Evolutionary conservation across 1,140 invertebrate species (phyloP), one percentile per base, ranked within the genome.

Genomic region (Drosophila kurseongensis): DNA sequence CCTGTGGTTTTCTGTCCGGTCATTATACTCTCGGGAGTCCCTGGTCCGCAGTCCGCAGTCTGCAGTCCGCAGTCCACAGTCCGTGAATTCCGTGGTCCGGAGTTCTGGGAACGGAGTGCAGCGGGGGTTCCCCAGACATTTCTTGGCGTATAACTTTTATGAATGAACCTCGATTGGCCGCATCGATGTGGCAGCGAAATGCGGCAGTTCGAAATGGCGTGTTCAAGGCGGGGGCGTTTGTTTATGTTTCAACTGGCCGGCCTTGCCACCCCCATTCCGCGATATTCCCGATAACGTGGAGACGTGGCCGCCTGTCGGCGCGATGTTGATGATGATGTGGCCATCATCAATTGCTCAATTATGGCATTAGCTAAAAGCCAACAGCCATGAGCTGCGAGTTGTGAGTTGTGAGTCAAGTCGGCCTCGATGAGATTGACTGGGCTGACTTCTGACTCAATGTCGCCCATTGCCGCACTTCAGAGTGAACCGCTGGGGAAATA

Each of bases 101-200:
- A 8, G 27, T 9, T 14, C n/a, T 14, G 27, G 8, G 1, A 50
- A 9, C 7, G 6, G 9, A 29, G 8, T 56, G 18, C 50, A 61
- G 29, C 13, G 38, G 40, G 40, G 9, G 9, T 13, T 29, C 23
- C 23, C 35, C 45, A 23, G 23, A 23, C 23, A 23, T 23, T 23
- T 4, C 23, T 23, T 23, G 23, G 38, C 69, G 79, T 73, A 76
- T 56, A 66, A 78, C 40, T 88, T 82, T 86, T 88, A 86, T 86
- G 83, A 86, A 86, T 88, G 83, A 79, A 88, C 62, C 16, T 32
- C 75, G 69, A 86, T 86, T 65, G 78, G 42, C 56, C 45, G 50
- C 76, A 76, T 67, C 65, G 78, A 78, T 75, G 56, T 35, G 50
- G 51, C 14, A 18, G 45, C 36, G 59, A 23, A 40, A 67, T 40